These are phyloP conservation scores for Operophtera brumata DNA, from an alignment of 2,888 invertebrate species.

Conservation along the genomic window DNA sequence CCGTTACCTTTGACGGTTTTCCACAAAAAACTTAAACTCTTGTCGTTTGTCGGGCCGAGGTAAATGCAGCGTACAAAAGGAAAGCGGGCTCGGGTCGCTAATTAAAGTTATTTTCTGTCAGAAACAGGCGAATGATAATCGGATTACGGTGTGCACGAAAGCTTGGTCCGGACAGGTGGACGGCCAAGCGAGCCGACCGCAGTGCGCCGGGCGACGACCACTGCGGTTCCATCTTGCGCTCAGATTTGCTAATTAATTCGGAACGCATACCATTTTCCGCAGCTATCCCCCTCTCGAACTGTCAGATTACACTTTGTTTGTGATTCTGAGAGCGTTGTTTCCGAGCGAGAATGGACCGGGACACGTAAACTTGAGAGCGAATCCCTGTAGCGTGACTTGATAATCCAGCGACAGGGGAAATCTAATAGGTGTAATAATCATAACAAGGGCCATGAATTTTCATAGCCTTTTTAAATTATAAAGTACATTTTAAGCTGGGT, in stretches of 20 bases:
- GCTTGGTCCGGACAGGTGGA: constrained; percentile 56
- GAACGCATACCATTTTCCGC: constrained; percentile 45
- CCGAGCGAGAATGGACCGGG: constrained; percentile 18
- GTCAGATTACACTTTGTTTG: constrained; percentile 24
- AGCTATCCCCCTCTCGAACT: constrained; percentile 35
- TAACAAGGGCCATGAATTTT: constrained; percentile 15
- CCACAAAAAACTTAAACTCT: constrained; percentile 7
- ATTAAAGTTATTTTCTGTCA: constrained; percentile 50
- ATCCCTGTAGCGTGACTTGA: constrained; percentile 37
- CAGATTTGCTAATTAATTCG: constrained; percentile 67
- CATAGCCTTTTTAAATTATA: constrained; percentile 14
- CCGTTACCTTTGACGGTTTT: constrained; percentile 1
- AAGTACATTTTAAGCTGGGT: not conserved
- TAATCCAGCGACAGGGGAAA: constrained; percentile 16
- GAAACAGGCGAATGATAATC: constrained; percentile 56
- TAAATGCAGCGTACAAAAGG: constrained; percentile 34
- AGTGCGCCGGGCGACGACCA: constrained; percentile 40
- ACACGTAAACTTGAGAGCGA: constrained; percentile 45
- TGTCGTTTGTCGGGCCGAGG: constrained; percentile 5
- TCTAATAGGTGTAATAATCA: constrained; percentile 16
- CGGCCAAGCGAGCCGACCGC: constrained; percentile 42
- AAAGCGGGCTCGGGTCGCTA: constrained; percentile 37
- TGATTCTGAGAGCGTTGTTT: constrained; percentile 22
- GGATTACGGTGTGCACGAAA: constrained; percentile 49
- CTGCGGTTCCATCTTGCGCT: constrained; percentile 54